Conservation (phyloP, 1,140 invertebrate genomes). For the Nilaparvata lugens region DNA sequence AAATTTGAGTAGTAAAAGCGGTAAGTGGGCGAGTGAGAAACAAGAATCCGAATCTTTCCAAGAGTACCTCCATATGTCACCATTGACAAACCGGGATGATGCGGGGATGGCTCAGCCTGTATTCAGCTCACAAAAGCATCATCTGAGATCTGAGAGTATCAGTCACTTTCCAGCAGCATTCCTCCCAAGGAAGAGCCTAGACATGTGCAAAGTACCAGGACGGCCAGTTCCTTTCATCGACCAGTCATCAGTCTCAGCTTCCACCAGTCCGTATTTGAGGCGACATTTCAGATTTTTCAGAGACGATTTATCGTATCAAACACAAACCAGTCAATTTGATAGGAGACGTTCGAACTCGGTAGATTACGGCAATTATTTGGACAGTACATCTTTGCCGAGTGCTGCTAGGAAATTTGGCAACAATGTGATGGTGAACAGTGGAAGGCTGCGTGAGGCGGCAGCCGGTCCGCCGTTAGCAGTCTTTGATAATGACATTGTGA, state of each 20-base stretch:
- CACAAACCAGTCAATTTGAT: background rate
- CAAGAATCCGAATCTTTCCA: background rate
- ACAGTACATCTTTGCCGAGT: background rate
- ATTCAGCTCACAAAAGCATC: too few relatives aligned
- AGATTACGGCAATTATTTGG: conserved; percentile 48
- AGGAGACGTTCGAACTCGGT: conserved; percentile 58
- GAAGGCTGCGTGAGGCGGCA: too few relatives aligned
- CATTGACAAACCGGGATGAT: background rate
- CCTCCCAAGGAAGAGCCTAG: background rate
- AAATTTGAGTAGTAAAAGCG: background rate
- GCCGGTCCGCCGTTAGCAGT: too few relatives aligned
- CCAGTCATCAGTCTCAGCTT: background rate
- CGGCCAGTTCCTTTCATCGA: background rate
- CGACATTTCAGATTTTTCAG: background rate
- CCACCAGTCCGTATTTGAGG: background rate
- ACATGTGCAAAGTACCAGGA: conserved; percentile 1
- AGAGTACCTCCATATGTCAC: background rate
- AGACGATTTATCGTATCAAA: background rate
- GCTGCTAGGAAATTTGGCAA: too few relatives aligned
- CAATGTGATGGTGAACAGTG: too few relatives aligned
- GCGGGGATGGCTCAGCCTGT: too few relatives aligned
- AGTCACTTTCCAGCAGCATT: conserved; percentile 21
- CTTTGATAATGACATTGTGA: too few relatives aligned
- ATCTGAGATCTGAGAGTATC: background rate
- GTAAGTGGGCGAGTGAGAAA: background rate